These are phyloP conservation scores for Limnothrissa miodon DNA, from an alignment of 2,113 vertebrate species.

Conservation along the genomic window DNA sequence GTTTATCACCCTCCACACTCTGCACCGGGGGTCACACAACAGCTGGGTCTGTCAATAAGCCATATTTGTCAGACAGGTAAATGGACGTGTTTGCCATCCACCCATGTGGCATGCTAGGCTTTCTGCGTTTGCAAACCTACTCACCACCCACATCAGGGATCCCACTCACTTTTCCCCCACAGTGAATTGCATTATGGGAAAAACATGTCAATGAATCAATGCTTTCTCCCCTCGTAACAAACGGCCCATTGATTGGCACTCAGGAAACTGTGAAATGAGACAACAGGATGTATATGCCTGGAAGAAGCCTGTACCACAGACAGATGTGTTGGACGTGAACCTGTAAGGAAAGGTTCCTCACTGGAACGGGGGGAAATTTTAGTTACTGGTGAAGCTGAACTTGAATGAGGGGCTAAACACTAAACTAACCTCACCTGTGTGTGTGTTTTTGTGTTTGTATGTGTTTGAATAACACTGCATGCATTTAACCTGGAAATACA, in stretches of 20 bases:
- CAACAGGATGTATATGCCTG: not conserved
- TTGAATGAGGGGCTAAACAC: not conserved
- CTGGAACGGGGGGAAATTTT: not conserved
- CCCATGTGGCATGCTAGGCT: not conserved
- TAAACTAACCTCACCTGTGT: not conserved
- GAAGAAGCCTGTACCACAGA: not conserved
- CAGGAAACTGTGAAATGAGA: not conserved
- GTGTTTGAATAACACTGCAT: not conserved
- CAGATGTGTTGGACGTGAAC: not conserved
- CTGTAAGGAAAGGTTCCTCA: not conserved
- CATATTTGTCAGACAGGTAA: conserved; percentile 1
- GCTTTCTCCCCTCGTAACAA: not conserved
- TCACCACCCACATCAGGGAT: not conserved
- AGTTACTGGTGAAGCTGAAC: not conserved
- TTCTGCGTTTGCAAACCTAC: not conserved
- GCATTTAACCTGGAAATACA: not conserved
- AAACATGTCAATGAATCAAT: conserved; percentile 6
- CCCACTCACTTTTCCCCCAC: not conserved
- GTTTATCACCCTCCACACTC: conserved; percentile 2
- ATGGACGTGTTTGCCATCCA: not conserved
- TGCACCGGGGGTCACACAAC: not conserved
- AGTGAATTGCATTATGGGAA: conserved; percentile 9
- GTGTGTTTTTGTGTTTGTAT: not conserved
- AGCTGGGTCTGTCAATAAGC: conserved; percentile 1
- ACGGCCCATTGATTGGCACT: not conserved